Evolutionary conservation across 2,888 invertebrate species (phyloP).

Genomic region (Trichopria drosophilae): DNA sequence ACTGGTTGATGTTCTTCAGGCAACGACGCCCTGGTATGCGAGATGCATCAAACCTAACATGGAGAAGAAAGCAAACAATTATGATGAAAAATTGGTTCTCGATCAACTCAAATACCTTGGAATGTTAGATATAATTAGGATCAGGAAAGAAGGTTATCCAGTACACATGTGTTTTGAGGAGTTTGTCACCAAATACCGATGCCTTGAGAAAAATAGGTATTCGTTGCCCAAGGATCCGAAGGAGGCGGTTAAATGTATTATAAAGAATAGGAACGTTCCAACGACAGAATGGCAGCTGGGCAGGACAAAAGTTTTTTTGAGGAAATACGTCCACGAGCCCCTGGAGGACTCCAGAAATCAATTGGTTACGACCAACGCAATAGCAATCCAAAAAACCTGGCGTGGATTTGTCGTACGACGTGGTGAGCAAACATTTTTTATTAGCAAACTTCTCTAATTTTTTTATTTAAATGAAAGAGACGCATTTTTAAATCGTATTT

Average conservation of each 20-base stretch:
- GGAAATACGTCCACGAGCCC: conserved; percentile 80
- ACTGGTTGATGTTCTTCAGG: conserved; percentile 85
- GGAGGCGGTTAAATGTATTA: conserved; percentile 60
- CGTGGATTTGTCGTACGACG: conserved; percentile 68
- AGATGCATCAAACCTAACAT: conserved; percentile 91
- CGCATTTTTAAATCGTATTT: too few relatives aligned
- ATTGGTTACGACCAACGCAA: conserved; percentile 70
- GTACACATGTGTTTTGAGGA: conserved; percentile 79
- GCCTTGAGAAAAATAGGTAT: conserved; percentile 61
- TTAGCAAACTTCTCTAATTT: background rate
- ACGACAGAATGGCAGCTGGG: conserved; percentile 87
- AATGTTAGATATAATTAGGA: conserved; percentile 90
- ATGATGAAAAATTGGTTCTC: conserved; percentile 77
- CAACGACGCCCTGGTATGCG: conserved; percentile 90
- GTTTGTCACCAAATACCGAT: conserved; percentile 77
- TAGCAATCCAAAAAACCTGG: conserved; percentile 76
- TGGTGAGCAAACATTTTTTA: conserved; percentile 49
- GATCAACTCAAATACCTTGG: conserved; percentile 89
- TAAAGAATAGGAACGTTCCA: conserved; percentile 70
- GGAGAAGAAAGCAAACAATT: conserved; percentile 78
- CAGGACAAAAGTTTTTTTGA: conserved; percentile 81
- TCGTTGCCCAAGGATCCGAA: conserved; percentile 52
- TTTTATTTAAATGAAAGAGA: background rate
- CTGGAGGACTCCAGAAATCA: conserved; percentile 78
- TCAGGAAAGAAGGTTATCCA: conserved; percentile 87